Base-by-base conservation (phyloP, 2,797 vertebrate genomes). In the Cuniculus paca region DNA sequence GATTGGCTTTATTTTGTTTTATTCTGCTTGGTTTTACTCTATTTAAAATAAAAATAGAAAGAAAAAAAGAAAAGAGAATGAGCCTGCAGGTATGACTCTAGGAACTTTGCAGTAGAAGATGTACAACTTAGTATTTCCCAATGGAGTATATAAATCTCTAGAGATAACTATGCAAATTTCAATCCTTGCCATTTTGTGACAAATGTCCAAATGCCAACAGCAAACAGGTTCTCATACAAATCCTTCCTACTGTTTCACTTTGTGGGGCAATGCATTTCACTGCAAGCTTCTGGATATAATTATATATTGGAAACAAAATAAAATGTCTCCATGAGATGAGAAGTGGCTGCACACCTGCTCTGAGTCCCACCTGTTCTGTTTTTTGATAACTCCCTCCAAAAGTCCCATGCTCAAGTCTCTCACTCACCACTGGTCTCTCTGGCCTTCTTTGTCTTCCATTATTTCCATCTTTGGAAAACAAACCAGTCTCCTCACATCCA, bases 201-300 rank as follows among this genome's bases (percentile, higher is more conserved):
- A 94, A 93, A 87, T 52, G 28, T 20, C 36, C 28, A 75, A 68
- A 90, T 45, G n/a, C 14, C 74, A 88, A 61, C n/a, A 91, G 70
- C 58, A 95, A 61, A 93, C 31, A 63, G 28, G 56, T 48, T 81
- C 72, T 61, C 84, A 82, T 36, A 45, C 1, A 91, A 79, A 84
- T 1, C 50, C 14, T 42, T 28, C 45, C 77, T 5, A 81, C 61
- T 48, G 74, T 56, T n/a, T 45, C 22, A 72, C 34, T 78, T 36
- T 77, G 88, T 78, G 75, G 34, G 81, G 63, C 93, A 84, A 6
- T 48, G n/a, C 34, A 45, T 79, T 90, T 63, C 54, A 90, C 4
- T 68, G 56, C 52, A 65, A 22, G 20, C n/a, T 48, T 95, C 54
- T 83, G 31, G 34, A 86, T 34, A 70, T 22, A 82, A 5, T 34